These are phyloP conservation scores for Dysidea cf. avara DNA, from an alignment of 37 sponge, comb jelly and placozoan species.

Conservation along the genomic window DNA sequence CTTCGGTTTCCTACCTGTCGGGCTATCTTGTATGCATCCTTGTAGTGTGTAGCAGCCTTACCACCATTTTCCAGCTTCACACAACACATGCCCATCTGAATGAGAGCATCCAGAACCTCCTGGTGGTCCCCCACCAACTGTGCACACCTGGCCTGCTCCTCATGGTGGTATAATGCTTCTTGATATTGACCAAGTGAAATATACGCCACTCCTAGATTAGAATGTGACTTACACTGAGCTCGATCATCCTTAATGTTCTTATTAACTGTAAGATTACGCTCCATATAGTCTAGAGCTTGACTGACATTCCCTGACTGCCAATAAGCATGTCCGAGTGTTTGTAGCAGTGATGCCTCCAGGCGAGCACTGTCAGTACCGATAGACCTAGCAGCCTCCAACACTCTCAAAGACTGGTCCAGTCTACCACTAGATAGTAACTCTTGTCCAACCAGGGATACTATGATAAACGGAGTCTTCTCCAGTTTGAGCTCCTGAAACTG, in stretches of 20 bases:
- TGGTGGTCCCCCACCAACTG: conserved; percentile 37
- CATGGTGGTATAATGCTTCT: conserved; percentile 69
- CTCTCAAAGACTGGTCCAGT: conserved; percentile 56
- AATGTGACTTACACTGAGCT: conserved; percentile 68
- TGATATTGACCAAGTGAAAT: conserved; percentile 56
- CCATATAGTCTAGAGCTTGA: conserved; percentile 81
- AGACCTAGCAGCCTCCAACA: conserved; percentile 77
- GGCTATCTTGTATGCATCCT: conserved; percentile 67
- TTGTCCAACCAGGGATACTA: conserved; percentile 85
- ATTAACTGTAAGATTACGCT: conserved; percentile 67
- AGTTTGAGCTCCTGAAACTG: conserved; percentile 76
- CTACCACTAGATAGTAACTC: conserved; percentile 70
- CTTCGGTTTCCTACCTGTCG: conserved; percentile 46
- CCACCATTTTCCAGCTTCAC: conserved; percentile 46
- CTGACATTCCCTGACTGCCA: conserved; percentile 79
- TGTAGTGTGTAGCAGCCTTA: conserved; percentile 70
- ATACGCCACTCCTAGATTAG: conserved; percentile 73
- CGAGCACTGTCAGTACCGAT: conserved; percentile 92
- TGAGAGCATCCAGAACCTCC: conserved; percentile 69
- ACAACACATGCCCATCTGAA: conserved; percentile 72
- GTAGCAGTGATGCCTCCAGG: conserved; percentile 84
- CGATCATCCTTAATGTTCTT: conserved; percentile 63
- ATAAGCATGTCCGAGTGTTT: conserved; percentile 87
- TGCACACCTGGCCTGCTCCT: conserved; percentile 64
- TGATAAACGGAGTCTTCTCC: conserved; percentile 86